Percentiles rank a stretch among this genome's conserved stretches.
Evolutionary conservation across 2,113 vertebrate genomes (phyloP).

Genomic region (Hemibagrus wyckioides): DNA sequence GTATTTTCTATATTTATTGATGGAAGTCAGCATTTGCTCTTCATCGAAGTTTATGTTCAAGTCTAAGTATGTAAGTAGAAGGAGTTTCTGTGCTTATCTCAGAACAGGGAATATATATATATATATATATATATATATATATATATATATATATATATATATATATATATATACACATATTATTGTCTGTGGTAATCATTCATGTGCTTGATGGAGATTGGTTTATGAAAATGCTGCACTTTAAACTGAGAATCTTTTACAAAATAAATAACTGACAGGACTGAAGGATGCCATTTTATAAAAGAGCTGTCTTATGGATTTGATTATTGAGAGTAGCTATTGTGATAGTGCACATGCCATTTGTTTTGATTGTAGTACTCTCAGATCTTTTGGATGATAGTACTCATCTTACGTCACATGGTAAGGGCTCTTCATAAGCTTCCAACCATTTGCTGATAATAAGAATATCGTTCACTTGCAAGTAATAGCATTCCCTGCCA

Average conservation of each 20-base stretch:
- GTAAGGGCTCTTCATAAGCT: conserved; percentile 24
- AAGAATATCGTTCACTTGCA: conserved; percentile 11
- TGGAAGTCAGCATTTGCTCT: neutral
- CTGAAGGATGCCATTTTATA: conserved; percentile 17
- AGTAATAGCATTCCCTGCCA: neutral
- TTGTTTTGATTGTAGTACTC: conserved; percentile 36
- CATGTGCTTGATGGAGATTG: neutral
- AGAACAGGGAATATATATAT: neutral
- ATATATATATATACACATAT: neutral
- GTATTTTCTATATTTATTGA: neutral
- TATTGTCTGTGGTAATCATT: neutral
- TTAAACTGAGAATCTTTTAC: neutral
- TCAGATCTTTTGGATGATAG: conserved; percentile 14
- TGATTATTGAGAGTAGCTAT: conserved; percentile 23
- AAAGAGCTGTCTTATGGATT: conserved; percentile 3
- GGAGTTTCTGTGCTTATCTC: neutral
- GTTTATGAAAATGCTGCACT: neutral
- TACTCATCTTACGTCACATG: conserved; percentile 16
- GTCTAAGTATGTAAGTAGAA: neutral
- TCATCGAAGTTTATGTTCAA: neutral
- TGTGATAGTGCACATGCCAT: neutral
- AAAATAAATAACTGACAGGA: conserved; percentile 7
- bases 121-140: too few relatives aligned
- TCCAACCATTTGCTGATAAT: conserved; percentile 23
- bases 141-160: too few relatives aligned